These are phyloP conservation scores for Ctena decussata DNA, from an alignment of 2,888 invertebrate species.

Conservation along the genomic window DNA sequence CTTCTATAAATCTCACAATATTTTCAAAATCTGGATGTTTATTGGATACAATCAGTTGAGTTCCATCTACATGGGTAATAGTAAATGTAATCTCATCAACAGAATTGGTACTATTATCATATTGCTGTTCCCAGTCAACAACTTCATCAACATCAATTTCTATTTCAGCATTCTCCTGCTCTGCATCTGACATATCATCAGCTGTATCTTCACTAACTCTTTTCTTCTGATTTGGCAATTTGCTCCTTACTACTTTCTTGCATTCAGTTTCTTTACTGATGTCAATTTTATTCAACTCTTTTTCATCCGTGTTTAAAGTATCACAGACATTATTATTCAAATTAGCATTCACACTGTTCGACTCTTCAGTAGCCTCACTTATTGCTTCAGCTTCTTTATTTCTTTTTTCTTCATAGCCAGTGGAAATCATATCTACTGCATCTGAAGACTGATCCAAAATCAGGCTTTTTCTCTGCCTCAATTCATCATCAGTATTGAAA, in stretches of 20 bases:
- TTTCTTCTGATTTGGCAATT: not conserved
- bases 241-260: not conserved
- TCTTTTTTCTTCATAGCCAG: too few relatives aligned
- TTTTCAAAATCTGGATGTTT: constrained; percentile 26
- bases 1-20: constrained; percentile 2
- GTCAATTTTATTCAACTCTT: not conserved
- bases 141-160: not conserved
- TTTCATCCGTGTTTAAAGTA: not conserved
- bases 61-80: constrained; percentile 15
- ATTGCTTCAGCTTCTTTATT: too few relatives aligned
- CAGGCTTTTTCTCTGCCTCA: too few relatives aligned
- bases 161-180: not conserved
- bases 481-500: too few relatives aligned
- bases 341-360: not conserved
- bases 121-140: not conserved
- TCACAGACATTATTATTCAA: not conserved
- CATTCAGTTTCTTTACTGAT: not conserved
- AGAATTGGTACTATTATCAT: not conserved
- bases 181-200: not conserved
- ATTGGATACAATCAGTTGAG: constrained; percentile 11
- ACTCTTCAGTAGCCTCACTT: too few relatives aligned
- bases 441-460: too few relatives aligned
- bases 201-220: not conserved
- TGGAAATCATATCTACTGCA: too few relatives aligned
- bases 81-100: constrained; percentile 1